A percentile compares a stretch with the other conserved stretches of the same genome.
phyloP scores from a whole-genome alignment of 2,797 vertebrate species.

The Onychomys arenicola region DNA sequence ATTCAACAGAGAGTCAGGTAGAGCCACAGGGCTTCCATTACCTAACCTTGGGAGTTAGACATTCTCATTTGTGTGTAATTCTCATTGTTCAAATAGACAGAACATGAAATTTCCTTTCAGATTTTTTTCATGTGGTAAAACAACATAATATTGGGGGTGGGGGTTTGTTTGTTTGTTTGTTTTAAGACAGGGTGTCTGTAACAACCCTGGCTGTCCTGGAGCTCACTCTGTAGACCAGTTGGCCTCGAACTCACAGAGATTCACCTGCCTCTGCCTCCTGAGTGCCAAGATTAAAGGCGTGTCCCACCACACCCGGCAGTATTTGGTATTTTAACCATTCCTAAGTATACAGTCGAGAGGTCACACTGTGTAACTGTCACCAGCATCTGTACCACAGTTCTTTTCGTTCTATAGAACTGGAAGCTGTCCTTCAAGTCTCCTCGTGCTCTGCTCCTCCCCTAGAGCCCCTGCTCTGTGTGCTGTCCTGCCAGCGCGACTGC shows the following conservation, averaged over 20 bases:
- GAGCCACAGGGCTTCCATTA: neutral
- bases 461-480: neutral
- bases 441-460: neutral
- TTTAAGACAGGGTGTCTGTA: neutral
- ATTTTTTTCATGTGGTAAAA: neutral
- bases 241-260: neutral
- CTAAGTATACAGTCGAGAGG: neutral
- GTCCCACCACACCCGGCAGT: neutral
- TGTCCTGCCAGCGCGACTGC: neutral
- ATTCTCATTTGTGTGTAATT: neutral
- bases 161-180: neutral
- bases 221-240: neutral
- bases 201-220: neutral
- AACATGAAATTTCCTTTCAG: neutral
- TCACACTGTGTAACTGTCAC: neutral
- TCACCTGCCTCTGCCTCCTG: neutral
- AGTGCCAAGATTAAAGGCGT: neutral
- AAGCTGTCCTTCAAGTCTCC: neutral
- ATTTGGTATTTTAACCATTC: neutral
- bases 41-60: neutral
- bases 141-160: neutral
- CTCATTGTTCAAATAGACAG: neutral
- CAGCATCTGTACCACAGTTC: neutral
- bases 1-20: conserved; percentile 20
- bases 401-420: neutral